Evolutionary conservation across 2,797 vertebrate genomes (phyloP).

Genomic region (Borostomias antarcticus): DNA sequence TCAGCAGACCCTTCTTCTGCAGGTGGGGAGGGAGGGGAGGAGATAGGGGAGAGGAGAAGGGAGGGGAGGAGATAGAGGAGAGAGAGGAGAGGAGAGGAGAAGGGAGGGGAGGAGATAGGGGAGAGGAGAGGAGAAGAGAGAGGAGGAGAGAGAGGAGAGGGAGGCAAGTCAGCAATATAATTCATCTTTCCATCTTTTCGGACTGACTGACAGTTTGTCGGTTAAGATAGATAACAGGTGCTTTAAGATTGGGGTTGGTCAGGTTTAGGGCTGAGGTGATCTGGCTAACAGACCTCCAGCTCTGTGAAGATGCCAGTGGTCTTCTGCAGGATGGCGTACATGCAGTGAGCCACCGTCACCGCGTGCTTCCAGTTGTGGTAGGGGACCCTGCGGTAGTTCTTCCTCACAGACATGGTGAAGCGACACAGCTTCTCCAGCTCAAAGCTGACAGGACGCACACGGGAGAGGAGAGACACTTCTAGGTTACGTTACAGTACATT

Average conservation of each 20-base stretch:
- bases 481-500: too few relatives aligned
- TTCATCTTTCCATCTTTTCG: too few relatives aligned
- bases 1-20: conserved; percentile 92
- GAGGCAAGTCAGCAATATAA: too few relatives aligned
- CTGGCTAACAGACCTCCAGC: conserved; percentile 81
- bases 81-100: not conserved
- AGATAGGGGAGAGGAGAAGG: not conserved
- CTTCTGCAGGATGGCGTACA: conserved; percentile 95
- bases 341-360: conserved; percentile 94
- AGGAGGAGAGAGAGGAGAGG: not conserved
- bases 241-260: too few relatives aligned
- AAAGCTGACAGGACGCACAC: conserved; percentile 78
- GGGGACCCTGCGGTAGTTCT: conserved; percentile 96
- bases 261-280: not conserved
- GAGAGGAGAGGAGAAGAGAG: not conserved
- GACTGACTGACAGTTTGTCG: too few relatives aligned
- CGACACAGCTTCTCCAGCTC: conserved; percentile 96
- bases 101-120: not conserved
- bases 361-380: conserved; percentile 99
- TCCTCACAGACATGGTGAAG: conserved; percentile 98
- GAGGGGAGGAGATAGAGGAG: not conserved
- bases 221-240: too few relatives aligned
- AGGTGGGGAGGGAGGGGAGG: conserved; percentile 14
- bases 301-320: conserved; percentile 90
- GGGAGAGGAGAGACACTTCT: too few relatives aligned